A percentile compares a stretch with the other conserved stretches of the same genome.
Evolutionary conservation across 2,888 invertebrate species (phyloP).

Genomic region (Orthosia cruda): DNA sequence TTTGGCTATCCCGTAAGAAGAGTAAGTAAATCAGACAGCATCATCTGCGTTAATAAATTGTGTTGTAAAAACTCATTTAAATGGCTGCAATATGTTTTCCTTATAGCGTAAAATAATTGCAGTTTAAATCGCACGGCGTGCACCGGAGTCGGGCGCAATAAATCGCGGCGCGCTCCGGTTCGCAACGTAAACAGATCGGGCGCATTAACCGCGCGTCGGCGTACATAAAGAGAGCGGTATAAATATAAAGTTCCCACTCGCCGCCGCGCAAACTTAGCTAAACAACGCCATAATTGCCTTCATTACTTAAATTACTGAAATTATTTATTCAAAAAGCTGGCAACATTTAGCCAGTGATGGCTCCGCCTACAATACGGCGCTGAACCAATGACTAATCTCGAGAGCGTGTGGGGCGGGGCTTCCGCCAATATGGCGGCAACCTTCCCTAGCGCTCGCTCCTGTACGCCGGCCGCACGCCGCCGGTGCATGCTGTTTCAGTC

Average conservation of each 20-base stretch:
- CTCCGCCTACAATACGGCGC: constrained; percentile 78
- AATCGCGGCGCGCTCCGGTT: constrained; percentile 84
- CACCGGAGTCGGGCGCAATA: constrained; percentile 88
- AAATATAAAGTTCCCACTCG: constrained; percentile 91
- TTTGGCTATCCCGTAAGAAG: constrained; percentile 3
- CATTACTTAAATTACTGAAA: constrained; percentile 92
- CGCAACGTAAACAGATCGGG: constrained; percentile 91
- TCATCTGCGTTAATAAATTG: constrained; percentile 70
- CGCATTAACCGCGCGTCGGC: constrained; percentile 91
- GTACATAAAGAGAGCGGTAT: constrained; percentile 91
- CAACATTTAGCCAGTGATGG: constrained; percentile 87
- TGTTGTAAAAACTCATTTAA: constrained; percentile 81
- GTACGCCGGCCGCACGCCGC: constrained; percentile 76
- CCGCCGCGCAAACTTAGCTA: constrained; percentile 92
- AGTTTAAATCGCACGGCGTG: constrained; percentile 89
- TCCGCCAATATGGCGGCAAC: constrained; percentile 89
- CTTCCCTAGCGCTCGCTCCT: constrained; percentile 73
- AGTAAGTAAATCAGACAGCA: constrained; percentile 41
- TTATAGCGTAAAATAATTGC: constrained; percentile 90
- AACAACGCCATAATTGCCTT: constrained; percentile 92
- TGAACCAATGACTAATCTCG: constrained; percentile 80
- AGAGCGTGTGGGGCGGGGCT: constrained; percentile 83
- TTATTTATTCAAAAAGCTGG: constrained; percentile 92
- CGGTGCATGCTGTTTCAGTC: constrained; percentile 79
- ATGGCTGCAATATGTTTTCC: constrained; percentile 87